These are phyloP conservation scores for Aeoliscus strigatus DNA, from an alignment of 2,797 vertebrate genomes.

Conservation along the genomic window DNA sequence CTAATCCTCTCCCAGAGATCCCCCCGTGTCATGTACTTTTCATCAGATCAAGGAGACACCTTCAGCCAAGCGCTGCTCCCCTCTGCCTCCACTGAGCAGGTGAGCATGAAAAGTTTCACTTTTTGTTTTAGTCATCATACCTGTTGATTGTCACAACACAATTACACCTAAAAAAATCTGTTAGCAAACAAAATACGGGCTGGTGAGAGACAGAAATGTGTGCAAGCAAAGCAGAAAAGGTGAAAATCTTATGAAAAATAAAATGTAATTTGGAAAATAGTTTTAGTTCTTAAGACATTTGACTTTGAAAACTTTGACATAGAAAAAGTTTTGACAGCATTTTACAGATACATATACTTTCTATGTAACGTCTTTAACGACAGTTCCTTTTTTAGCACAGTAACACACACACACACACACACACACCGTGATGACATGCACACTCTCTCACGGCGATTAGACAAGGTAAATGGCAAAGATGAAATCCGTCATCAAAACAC, in stretches of 20 bases:
- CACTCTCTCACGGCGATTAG: constrained; percentile 47
- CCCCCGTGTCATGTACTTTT: constrained; percentile 78
- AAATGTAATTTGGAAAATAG: no score
- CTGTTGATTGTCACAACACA: neutral
- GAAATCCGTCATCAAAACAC: constrained; percentile 35
- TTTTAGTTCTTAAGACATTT: no score
- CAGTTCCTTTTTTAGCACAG: no score
- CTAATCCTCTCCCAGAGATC: constrained; percentile 64
- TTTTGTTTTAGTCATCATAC: neutral
- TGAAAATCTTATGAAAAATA: no score
- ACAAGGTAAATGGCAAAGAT: constrained; percentile 20
- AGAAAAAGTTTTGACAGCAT: no score
- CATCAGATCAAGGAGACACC: constrained; percentile 73
- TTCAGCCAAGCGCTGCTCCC: constrained; percentile 77
- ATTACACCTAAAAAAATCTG: no score
- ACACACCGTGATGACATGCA: constrained; percentile 48
- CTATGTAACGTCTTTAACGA: constrained; percentile 3
- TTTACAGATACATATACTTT: constrained; percentile 28
- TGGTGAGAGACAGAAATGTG: no score
- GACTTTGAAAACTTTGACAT: no score
- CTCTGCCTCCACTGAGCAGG: constrained; percentile 78
- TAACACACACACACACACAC: constrained; percentile 9
- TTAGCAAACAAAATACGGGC: no score
- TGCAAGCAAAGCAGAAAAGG: no score
- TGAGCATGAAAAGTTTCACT: constrained; percentile 33